Evolutionary conservation across 2,888 invertebrate genomes (phyloP).

Genomic region (Synanthedon tipuliformis): DNA sequence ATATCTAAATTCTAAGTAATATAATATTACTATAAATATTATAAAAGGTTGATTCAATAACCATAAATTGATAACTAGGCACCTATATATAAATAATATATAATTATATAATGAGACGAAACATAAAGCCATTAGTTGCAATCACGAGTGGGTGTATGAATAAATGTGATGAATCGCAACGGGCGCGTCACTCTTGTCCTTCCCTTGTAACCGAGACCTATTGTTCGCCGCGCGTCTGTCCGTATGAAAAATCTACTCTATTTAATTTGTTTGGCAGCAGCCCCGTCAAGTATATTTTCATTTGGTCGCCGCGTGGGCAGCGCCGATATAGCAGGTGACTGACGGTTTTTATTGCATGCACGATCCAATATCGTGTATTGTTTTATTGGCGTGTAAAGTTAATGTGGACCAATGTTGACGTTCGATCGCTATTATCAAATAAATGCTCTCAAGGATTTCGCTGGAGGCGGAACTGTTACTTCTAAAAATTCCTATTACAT

Average conservation of each 20-base stretch:
- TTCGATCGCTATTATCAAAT: slow-evolving; percentile 5
- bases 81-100: background rate
- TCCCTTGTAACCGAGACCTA: slow-evolving; percentile 50
- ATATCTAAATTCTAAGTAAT: too few relatives aligned
- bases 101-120: background rate
- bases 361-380: slow-evolving; percentile 46
- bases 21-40: too few relatives aligned
- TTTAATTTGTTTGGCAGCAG: slow-evolving; percentile 65
- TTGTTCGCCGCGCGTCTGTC: slow-evolving; percentile 52
- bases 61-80: too few relatives aligned
- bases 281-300: slow-evolving; percentile 55
- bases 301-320: slow-evolving; percentile 50
- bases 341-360: slow-evolving; percentile 54
- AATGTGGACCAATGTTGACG: slow-evolving; percentile 31
- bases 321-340: slow-evolving; percentile 51
- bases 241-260: slow-evolving; percentile 57
- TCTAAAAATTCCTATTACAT: too few relatives aligned
- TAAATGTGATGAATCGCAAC: background rate
- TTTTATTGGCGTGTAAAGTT: slow-evolving; percentile 48
- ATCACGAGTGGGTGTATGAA: background rate
- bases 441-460: background rate
- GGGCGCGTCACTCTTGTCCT: slow-evolving; percentile 33
- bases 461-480: too few relatives aligned
- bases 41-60: too few relatives aligned
- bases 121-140: background rate